These are phyloP conservation scores for Gastrophryne carolinensis DNA, from an alignment of 2,797 vertebrate species.

Conservation along the genomic window DNA sequence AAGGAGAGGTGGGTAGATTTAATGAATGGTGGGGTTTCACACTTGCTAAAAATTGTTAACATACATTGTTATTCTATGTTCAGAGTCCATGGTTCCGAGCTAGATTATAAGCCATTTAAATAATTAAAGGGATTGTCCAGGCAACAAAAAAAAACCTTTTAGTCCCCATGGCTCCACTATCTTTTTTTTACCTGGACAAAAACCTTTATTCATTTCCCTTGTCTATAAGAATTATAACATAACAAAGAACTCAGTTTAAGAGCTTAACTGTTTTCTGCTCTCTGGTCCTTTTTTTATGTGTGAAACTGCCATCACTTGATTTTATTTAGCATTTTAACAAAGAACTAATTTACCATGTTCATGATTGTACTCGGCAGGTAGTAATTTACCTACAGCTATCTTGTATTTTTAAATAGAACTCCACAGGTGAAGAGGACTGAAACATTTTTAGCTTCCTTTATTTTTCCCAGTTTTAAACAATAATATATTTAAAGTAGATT, in stretches of 20 bases:
- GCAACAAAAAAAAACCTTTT: too few species aligned
- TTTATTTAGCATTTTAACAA: slow-evolving; percentile 42
- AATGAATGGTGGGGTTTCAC: too few species aligned
- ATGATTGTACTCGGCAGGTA: slow-evolving; percentile 32
- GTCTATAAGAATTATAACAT: slow-evolving; percentile 10
- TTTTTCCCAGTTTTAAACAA: too few species aligned
- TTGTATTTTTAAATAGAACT: slow-evolving; percentile 29
- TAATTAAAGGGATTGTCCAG: too few species aligned
- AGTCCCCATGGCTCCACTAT: too few species aligned
- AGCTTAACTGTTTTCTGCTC: slow-evolving; percentile 29
- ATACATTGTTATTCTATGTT: too few species aligned
- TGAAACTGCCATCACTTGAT: slow-evolving; percentile 25
- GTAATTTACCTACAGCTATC: slow-evolving; percentile 29
- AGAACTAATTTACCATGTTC: slow-evolving; percentile 31
- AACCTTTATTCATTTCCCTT: slow-evolving; percentile 32
- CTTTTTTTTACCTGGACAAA: too few species aligned
- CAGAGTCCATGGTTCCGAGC: too few species aligned
- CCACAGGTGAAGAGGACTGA: background rate
- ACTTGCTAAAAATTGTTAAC: too few species aligned
- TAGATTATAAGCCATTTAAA: too few species aligned
- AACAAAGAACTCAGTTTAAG: slow-evolving; percentile 34
- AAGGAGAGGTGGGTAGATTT: too few species aligned
- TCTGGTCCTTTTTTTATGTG: slow-evolving; percentile 30
- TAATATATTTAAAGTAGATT: too few species aligned
- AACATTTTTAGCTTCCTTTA: slow-evolving; percentile 17